Evolutionary conservation across 2,113 vertebrate genomes (phyloP).

Genomic region (Epinephelus cyanopodus): DNA sequence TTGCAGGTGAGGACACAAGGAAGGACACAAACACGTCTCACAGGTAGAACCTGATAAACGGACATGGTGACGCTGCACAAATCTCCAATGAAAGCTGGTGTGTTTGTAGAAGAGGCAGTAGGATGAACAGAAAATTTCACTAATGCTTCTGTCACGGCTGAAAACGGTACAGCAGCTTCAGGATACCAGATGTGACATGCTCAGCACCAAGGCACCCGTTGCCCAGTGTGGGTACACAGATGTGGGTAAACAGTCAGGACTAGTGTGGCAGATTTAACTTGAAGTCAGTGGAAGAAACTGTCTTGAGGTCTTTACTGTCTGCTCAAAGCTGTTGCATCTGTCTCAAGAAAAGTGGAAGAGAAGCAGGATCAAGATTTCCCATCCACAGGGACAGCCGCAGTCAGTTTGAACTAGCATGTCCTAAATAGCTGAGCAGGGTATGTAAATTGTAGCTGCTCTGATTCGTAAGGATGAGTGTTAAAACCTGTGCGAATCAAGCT

Average conservation of each 20-base stretch:
- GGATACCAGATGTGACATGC: background rate
- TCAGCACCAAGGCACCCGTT: background rate
- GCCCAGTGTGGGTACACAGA: background rate
- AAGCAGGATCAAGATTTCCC: background rate
- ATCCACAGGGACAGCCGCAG: background rate
- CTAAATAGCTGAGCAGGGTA: constrained; percentile 11
- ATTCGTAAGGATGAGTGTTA: background rate
- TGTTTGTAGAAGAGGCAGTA: background rate
- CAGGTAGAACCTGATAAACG: constrained; percentile 44
- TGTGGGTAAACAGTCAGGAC: background rate
- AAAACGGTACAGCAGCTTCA: background rate
- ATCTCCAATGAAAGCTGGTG: background rate
- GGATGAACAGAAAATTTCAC: background rate
- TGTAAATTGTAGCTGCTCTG: background rate
- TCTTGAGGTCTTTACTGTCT: background rate
- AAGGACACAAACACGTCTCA: background rate
- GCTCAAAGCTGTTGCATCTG: background rate
- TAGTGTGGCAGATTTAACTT: background rate
- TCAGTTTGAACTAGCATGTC: background rate
- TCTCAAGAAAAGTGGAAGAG: background rate
- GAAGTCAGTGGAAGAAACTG: background rate
- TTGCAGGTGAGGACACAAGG: background rate
- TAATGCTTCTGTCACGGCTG: background rate
- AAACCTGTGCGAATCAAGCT: background rate
- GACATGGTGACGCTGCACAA: constrained; percentile 7